Evolutionary conservation across 2,888 invertebrate genomes (phyloP), one percentile per base, ranked within the genome.

Genomic region (Epirrhoe tristata): DNA sequence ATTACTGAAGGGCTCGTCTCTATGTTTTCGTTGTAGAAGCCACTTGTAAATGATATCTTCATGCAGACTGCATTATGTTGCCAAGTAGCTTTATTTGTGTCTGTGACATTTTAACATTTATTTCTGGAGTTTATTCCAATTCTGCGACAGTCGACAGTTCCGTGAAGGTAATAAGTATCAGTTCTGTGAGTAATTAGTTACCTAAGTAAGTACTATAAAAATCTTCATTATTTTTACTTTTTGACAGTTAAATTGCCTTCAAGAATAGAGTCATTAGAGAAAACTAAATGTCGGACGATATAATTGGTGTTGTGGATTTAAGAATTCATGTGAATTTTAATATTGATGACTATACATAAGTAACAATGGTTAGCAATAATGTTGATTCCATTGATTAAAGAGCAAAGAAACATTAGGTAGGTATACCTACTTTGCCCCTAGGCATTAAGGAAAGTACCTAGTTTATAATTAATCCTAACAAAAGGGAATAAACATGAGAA

Each of bases 1-100:
- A 65, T 65, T 70, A 67, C 68, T 64, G 66, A 68, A 67, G 66
- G 43, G 16, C 61, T 66, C 72, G 60, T 76, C 75, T 77, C 76
- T 77, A 72, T 76, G 60, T 53, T 69, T 58, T 66, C 51, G 31
- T 70, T 71, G 63, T 53, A 61, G 55, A 58, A 17, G 50, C 62
- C 56, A 50, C 59, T 58, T 54, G 53, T 62, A 62, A 69, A 48
- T 62, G 62, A 59, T 65, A 65, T 62, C 58, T 55, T 62, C 32
- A 54, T 60, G 54, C 36, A 58, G 53, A 16, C 31, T 43, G 51
- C 14, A 61, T 55, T 39, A 43, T 16, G 34, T 24, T 57, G 57
- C 17, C 32, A 46, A 58, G 53, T 46, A 14, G 51, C 61, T 50
- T 54, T 55, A 50, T 48, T 61, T 61, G 46, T 34, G 54, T 48